Base-by-base conservation (phyloP, 2,888 invertebrate species). In the Nephrocerus scutellatus region DNA sequence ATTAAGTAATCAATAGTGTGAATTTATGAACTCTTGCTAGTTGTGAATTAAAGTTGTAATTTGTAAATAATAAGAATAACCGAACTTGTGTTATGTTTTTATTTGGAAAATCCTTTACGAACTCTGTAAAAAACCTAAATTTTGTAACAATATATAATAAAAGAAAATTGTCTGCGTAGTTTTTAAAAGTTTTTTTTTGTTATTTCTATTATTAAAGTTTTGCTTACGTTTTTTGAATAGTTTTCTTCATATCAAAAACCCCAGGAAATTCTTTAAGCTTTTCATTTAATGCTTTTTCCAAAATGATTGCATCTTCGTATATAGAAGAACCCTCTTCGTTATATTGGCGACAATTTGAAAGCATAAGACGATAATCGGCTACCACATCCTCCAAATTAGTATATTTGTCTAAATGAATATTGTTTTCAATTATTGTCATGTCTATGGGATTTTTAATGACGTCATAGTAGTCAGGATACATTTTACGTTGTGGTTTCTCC, bases 251-350 rank as follows among this genome's bases (percentile, higher is more conserved):
- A 40, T 76, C 76, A 24, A 70, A 70, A 30, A 78, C 67, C 0
- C 76, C 77, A 30, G 80, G 79, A 18, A 85, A 67, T 41, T 88
- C 87, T 51, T 80, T 82, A 0, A 90, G 74, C 63, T 87, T 89
- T 41, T 87, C 86, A 62, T 80, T 80, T 47, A 96, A 71, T 6
- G 88, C 80, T 46, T 82, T 80, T 60, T 96, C 93, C 37, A 97
- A 72, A 19, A 82, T 77, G 57, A 82, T 87, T 3, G 96, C 93
- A 70, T 96, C 96, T 54, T 92, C 89, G 58, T 90, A 95, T 50
- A 98, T 93, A 62, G 85, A 80, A 0, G 96, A 97, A 8, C 88
- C 85, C 66, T 95, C 89, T 67, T 97, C 96, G 63, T 98, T 98
- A 68, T 91, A 98, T 52, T 88, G 87, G 0, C 93, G 84, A 58